Percentiles rank a stretch among this genome's conserved stretches.
Evolutionary conservation across 2,113 vertebrate species (phyloP).

Genomic region (Platysteira castanea): DNA sequence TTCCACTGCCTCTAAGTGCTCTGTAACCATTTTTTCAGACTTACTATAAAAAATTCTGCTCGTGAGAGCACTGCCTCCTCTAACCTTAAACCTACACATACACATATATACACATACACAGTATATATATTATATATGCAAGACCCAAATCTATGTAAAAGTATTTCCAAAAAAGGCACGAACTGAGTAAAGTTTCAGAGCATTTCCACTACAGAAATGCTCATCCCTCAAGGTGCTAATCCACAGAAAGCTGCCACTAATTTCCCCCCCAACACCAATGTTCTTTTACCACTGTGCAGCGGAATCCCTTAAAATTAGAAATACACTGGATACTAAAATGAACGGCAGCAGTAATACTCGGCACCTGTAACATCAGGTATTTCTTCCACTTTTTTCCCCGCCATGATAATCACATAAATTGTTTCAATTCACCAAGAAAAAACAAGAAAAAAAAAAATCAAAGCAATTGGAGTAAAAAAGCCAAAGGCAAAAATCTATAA

Average conservation of each 20-base stretch:
- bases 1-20: background rate
- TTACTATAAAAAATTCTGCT: background rate
- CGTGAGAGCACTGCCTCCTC: background rate
- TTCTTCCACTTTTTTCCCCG: background rate
- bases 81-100: background rate
- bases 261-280: background rate
- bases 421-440: background rate
- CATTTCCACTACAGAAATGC: background rate
- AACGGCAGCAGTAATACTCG: background rate
- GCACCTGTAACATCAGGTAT: background rate
- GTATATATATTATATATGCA: too few relatives aligned
- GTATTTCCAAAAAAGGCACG: background rate
- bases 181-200: background rate
- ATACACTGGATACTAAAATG: background rate
- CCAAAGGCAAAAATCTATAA: background rate
- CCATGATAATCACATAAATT: background rate
- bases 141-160: background rate
- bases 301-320: background rate
- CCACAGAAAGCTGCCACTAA: background rate
- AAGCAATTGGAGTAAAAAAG: background rate
- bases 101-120: fast-evolving
- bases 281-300: background rate
- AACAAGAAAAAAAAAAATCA: background rate
- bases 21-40: background rate
- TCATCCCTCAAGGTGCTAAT: background rate